These are phyloP conservation scores for Macrophya alboannulata DNA, from an alignment of 2,888 invertebrate genomes.

Conservation along the genomic window DNA sequence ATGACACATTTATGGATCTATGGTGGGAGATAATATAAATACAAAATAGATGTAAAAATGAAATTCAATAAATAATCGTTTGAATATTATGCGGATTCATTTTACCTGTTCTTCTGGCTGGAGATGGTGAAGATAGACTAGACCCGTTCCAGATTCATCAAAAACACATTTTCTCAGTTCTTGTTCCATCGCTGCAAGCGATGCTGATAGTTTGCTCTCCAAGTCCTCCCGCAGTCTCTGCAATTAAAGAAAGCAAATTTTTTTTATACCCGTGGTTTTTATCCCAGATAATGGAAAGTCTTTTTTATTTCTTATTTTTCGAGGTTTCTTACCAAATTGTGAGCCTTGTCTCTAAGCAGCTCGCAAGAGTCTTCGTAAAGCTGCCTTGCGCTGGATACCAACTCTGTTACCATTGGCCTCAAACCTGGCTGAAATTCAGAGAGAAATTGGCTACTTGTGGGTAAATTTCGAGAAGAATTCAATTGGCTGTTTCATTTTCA, in stretches of 20 bases:
- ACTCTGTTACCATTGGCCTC: constrained; percentile 88
- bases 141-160: constrained; percentile 82
- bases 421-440: constrained; percentile 82
- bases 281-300: background rate
- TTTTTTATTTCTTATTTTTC: background rate
- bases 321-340: constrained; percentile 82
- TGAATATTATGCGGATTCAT: background rate
- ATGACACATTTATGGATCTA: no score
- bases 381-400: constrained; percentile 85
- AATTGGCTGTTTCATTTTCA: background rate
- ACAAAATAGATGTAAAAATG: background rate
- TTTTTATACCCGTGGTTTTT: no score
- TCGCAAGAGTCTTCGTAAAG: constrained; percentile 89
- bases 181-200: constrained; percentile 87
- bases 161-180: constrained; percentile 87
- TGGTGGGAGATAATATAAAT: no score
- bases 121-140: constrained; percentile 83
- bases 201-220: constrained; percentile 86
- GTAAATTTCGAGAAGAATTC: background rate
- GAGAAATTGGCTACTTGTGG: background rate
- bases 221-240: constrained; percentile 85
- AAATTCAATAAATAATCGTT: background rate
- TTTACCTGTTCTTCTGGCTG: constrained; percentile 81
- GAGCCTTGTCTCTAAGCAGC: constrained; percentile 86
- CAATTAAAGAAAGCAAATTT: constrained; percentile 56